Base-by-base conservation (phyloP, 1,140 invertebrate genomes). In the Cephus cinctus region DNA sequence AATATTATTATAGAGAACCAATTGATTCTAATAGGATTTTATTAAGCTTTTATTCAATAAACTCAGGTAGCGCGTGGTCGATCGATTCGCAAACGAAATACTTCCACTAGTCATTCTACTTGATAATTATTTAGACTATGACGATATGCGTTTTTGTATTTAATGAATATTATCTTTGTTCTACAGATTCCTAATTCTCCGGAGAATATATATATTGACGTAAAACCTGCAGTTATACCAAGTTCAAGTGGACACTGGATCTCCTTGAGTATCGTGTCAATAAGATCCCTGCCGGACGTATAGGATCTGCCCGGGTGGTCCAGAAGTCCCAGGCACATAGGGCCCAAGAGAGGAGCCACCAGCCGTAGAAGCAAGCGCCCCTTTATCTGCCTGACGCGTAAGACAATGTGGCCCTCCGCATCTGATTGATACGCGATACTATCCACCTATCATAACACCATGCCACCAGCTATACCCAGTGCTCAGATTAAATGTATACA, bases 371-470 rank as follows among this genome's bases (percentile, higher is more conserved):
- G 56, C 54, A 36, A 34, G 38, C 40, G 42, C 36, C 41, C 57
- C 54, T 67, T 65, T 73, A 71, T 71, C 55, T 61, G 58, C 49
- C 59, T 60, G 53, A 61, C 54, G 43, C 56, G 54, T 62, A 66
- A 72, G 63, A 73, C 71, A 73, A 73, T 70, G 61, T 56, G 52
- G 43, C 52, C 52, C 52, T 56, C 50, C 48, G 50, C 57, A 50
- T 59, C 54, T 71, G 71, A 75, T 74, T 71, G 67, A 74, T 74
- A 71, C 57, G 63, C 61, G 63, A 71, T 69, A 71, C 59, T 63
- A 67, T 65, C 58, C 49, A 48, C 52, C 59, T 67, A 70, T 68
- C 59, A 57, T 50, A 55, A 51, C 47, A 50, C 54, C 39, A 35
- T 52, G 35, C 47, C 44, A 41, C n/a, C 40, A 42, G 43, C 59